A percentile compares a stretch with the other conserved stretches of the same genome.
phyloP scores from a whole-genome alignment of 2,888 invertebrate species.

The Aspidiotus destructor region DNA sequence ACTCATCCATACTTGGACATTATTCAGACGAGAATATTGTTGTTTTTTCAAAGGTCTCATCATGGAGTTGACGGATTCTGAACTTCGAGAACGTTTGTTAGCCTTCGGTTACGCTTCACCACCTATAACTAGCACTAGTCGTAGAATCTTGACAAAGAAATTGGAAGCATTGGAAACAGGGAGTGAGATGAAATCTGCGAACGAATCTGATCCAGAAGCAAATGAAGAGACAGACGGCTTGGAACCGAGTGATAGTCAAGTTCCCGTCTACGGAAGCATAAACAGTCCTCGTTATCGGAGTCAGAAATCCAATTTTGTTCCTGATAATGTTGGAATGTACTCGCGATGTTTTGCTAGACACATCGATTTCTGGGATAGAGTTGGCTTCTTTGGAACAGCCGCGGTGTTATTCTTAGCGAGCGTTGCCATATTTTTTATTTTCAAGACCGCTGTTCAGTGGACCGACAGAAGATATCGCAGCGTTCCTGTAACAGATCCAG shows the following conservation, averaged over 20 bases:
- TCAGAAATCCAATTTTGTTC: neutral
- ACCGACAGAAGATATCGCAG: constrained; percentile 5
- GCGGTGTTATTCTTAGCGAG: neutral
- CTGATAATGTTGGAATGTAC: constrained; percentile 5
- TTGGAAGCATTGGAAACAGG: constrained; percentile 54
- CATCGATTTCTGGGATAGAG: constrained; percentile 9
- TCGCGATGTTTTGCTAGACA: neutral
- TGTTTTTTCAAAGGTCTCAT: neutral
- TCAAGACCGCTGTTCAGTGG: constrained; percentile 7
- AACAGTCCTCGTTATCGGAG: neutral
- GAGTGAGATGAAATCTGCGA: constrained; percentile 19
- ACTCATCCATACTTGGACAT: no score
- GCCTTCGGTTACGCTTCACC: constrained; percentile 23
- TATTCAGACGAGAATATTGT: neutral
- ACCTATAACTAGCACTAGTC: constrained; percentile 23
- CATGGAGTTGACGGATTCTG: constrained; percentile 30
- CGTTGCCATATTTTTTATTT: neutral
- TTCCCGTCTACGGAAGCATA: neutral
- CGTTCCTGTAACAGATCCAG: neutral
- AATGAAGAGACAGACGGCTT: neutral
- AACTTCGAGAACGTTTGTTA: constrained; percentile 19
- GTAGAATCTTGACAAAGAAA: constrained; percentile 41
- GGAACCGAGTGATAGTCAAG: neutral
- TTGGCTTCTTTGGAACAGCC: neutral
- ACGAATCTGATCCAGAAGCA: neutral